Base-by-base conservation (phyloP, 1,140 invertebrate genomes). In the Coptotermes formosanus region DNA sequence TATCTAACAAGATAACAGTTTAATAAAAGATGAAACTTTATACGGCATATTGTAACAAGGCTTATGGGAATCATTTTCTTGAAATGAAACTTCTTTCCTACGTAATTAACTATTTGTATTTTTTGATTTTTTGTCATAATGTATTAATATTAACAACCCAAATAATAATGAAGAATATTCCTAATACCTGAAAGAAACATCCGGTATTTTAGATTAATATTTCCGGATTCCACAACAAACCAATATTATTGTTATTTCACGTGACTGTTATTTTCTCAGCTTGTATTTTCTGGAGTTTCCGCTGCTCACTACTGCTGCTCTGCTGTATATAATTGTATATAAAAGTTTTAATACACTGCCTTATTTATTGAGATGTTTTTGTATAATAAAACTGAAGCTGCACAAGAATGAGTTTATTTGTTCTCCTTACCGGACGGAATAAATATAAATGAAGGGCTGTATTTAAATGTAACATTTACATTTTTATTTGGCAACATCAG, bases 351-450 rank as follows among this genome's bases (percentile, higher is more conserved):
- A 85, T 85, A 85, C 85, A 85, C 85, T 85, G 85, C 85, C 85
- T 85, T 85, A 85, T 85, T 85, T 85, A 85, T 85, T 85, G 85
- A 85, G 85, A 85, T 85, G 52, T 85, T 85, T 85, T 85, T 85
- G 85, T 85, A 85, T 85, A 85, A 85, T 85, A 85, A 85, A 85
- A 85, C 6, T 75, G 85, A 75, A 85, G 32, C 85, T 69, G 85
- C 64, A 85, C 59, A 69, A 48, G 75, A 25, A 0, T 23, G 3
- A 44, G 6, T 84, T 75, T n/a, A 75, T n/a, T 75, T 64, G 25
- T 75, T 30, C 64, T n/a, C 52, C 48, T 19, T 55, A 55, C 14
- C 52, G 52, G 14, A 55, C 45, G 11, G 14, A 6, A 9, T 48
- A 48, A 48, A 48, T 9, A 48, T 3, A 7, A 55, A 55, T 55